A percentile compares a stretch with the other conserved stretches of the same genome.
phyloP scores from a whole-genome alignment of 2,113 vertebrate species.

The Chloebia gouldiae region DNA sequence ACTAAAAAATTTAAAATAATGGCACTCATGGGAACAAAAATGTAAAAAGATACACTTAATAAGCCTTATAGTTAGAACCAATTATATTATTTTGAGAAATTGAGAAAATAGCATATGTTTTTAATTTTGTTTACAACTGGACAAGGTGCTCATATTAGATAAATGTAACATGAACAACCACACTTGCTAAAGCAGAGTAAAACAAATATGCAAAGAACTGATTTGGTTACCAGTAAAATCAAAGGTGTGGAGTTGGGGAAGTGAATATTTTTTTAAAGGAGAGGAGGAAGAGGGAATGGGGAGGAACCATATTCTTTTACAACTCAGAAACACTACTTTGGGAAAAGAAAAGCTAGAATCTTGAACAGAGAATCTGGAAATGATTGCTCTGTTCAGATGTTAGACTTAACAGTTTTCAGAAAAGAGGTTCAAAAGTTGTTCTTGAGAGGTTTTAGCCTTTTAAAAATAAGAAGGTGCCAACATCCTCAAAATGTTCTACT shows the following conservation, averaged over 20 bases:
- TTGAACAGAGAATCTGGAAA: neutral
- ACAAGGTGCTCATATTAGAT: neutral
- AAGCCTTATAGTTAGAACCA: neutral
- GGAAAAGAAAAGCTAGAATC: neutral
- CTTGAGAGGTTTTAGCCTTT: neutral
- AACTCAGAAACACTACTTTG: neutral
- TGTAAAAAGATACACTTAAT: constrained; percentile 18
- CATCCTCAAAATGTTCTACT: neutral
- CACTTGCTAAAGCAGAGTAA: neutral
- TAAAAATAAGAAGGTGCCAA: neutral
- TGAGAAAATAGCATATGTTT: neutral
- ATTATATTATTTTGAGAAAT: constrained; percentile 26
- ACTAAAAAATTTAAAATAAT: constrained; percentile 72
- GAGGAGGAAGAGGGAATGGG: rapidly evolving
- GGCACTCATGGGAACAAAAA: constrained; percentile 10
- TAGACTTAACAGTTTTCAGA: neutral
- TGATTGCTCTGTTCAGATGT: neutral
- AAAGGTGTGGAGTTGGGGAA: rapidly evolving
- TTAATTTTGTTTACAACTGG: constrained; percentile 29
- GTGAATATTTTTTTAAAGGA: neutral
- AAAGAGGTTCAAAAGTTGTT: neutral
- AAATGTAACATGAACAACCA: neutral
- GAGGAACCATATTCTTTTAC: neutral
- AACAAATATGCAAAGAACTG: neutral
- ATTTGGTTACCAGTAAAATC: constrained; percentile 5